phyloP scores from a whole-genome alignment of 2,888 invertebrate genomes.

The Chouioia cunea region DNA sequence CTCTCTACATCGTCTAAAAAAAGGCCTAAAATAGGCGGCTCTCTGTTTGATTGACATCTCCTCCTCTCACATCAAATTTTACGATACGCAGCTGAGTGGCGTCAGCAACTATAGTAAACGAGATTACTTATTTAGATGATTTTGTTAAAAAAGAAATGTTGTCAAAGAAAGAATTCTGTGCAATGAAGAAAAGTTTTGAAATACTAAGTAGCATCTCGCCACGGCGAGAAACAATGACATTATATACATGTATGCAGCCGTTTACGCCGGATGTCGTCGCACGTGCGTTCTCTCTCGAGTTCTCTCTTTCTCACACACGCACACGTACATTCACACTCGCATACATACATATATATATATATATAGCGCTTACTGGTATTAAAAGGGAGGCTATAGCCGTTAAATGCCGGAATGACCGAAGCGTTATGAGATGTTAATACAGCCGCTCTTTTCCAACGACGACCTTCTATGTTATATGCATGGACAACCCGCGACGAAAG shows the following conservation, averaged over 20 bases:
- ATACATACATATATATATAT: not conserved
- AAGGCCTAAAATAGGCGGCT: constrained; percentile 34
- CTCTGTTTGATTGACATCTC: constrained; percentile 38
- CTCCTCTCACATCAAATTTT: constrained; percentile 37
- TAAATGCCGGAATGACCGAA: constrained; percentile 62
- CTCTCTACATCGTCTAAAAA: constrained; percentile 10
- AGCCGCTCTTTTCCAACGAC: constrained; percentile 1
- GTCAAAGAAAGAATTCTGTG: not conserved
- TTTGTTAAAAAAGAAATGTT: constrained; percentile 13
- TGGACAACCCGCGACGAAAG: constrained; percentile 4
- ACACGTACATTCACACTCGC: not conserved
- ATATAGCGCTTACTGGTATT: too few species aligned
- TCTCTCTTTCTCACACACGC: not conserved
- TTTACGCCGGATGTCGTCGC: too few species aligned
- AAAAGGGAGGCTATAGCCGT: constrained; percentile 49
- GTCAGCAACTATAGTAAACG: not conserved
- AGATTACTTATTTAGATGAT: constrained; percentile 15
- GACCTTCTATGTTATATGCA: not conserved
- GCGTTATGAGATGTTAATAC: constrained; percentile 62
- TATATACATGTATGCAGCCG: not conserved
- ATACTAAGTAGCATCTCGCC: not conserved
- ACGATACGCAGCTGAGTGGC: constrained; percentile 8
- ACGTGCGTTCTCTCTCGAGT: not conserved
- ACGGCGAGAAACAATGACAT: constrained; percentile 18
- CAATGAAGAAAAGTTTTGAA: not conserved